Conservation (phyloP, 2,113 vertebrate genomes). For the Chascanopsetta lugubris region DNA sequence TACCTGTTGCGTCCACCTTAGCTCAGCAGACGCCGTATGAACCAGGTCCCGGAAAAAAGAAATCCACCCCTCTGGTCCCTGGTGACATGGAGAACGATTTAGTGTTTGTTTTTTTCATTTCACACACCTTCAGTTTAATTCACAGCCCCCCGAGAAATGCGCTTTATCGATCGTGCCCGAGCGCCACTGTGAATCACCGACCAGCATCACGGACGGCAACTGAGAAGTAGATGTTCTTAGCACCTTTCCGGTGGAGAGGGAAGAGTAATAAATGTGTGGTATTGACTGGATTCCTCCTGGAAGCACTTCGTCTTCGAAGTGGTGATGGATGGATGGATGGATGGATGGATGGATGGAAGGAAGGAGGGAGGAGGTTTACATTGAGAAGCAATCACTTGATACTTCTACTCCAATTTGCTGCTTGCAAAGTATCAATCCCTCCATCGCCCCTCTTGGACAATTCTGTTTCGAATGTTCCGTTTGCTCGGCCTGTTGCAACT, state of each 20-base stretch:
- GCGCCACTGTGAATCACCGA: background rate
- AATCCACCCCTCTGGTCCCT: background rate
- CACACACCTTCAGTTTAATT: background rate
- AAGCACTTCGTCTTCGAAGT: background rate
- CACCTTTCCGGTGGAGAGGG: background rate
- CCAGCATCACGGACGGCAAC: background rate
- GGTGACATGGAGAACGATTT: background rate
- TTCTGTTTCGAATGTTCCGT: no score
- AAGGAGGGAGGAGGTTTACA: background rate
- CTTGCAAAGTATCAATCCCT: background rate
- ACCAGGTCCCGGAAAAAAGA: constrained; percentile 7
- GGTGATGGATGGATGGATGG: background rate
- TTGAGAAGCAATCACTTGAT: background rate
- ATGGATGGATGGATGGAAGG: background rate
- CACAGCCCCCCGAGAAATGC: background rate
- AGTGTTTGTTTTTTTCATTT: constrained; percentile 4
- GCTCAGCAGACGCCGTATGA: constrained; percentile 5
- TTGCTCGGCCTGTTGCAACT: no score
- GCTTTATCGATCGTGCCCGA: background rate
- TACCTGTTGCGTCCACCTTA: constrained; percentile 4
- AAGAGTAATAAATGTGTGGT: background rate
- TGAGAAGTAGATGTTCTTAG: background rate
- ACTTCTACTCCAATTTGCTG: background rate
- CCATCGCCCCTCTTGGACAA: background rate
- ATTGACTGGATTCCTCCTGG: background rate